A percentile compares a stretch with the other conserved stretches of the same genome.
These are phyloP conservation scores for Rhea pennata DNA, from an alignment of 2,113 vertebrate genomes.

Conservation along the genomic window DNA sequence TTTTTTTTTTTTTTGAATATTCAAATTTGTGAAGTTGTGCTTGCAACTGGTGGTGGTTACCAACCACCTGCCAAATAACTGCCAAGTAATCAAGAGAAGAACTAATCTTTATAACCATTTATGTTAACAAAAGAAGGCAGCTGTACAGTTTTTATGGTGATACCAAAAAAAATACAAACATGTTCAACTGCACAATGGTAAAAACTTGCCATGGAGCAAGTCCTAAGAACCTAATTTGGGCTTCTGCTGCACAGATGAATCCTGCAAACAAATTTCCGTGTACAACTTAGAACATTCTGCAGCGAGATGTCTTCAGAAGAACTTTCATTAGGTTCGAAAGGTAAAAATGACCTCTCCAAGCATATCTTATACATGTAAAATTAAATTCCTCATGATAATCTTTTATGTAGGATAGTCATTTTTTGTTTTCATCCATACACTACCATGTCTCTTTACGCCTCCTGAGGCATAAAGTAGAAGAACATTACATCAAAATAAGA, in stretches of 20 bases:
- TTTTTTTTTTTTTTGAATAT: background rate
- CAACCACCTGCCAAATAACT: background rate
- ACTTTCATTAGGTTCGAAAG: background rate
- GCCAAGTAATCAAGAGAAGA: background rate
- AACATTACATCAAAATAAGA: background rate
- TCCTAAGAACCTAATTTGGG: background rate
- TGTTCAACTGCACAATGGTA: background rate
- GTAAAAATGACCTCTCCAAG: background rate
- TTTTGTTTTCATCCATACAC: background rate
- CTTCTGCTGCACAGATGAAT: background rate
- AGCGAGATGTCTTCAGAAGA: background rate
- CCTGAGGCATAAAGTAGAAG: background rate
- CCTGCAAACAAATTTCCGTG: background rate
- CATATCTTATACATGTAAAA: background rate
- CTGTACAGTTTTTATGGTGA: background rate
- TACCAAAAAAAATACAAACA: background rate
- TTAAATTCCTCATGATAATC: background rate
- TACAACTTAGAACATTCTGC: background rate
- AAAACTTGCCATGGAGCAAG: background rate
- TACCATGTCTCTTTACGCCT: background rate
- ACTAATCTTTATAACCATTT: background rate
- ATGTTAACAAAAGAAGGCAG: background rate
- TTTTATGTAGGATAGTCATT: fast-evolving
- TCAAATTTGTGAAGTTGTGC: background rate
- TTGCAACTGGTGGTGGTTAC: background rate